These are phyloP conservation scores for Drosophila nigricruria DNA, from an alignment of 2,888 invertebrate genomes.

Conservation along the genomic window DNA sequence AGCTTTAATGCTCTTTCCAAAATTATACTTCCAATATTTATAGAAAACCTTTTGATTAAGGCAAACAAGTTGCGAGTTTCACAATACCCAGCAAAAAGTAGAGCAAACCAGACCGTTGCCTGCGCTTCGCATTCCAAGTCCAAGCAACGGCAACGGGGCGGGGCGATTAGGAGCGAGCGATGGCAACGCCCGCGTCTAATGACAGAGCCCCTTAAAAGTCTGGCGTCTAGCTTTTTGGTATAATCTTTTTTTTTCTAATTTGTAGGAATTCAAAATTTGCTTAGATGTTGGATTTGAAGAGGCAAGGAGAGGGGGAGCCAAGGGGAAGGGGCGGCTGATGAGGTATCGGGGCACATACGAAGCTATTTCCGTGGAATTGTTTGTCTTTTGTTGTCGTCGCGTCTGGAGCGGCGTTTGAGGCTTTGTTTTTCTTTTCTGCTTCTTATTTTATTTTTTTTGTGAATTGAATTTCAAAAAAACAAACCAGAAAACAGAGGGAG, in stretches of 20 bases:
- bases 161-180: neutral
- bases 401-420: slow-evolving; percentile 48
- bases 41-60: neutral
- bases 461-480: slow-evolving; percentile 60
- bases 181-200: slow-evolving; percentile 36
- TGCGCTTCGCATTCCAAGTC: slow-evolving; percentile 52
- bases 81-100: neutral
- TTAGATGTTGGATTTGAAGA: slow-evolving; percentile 21
- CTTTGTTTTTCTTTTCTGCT: slow-evolving; percentile 30
- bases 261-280: slow-evolving; percentile 27
- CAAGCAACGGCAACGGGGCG: neutral
- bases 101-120: slow-evolving; percentile 20
- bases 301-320: neutral
- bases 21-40: neutral
- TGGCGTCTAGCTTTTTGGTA: slow-evolving; percentile 20
- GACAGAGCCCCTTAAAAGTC: slow-evolving; percentile 31
- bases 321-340: neutral
- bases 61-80: neutral
- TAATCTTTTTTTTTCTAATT: slow-evolving; percentile 9
- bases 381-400: slow-evolving; percentile 67
- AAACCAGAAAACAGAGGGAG: neutral
- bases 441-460: slow-evolving; percentile 45
- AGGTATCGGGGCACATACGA: slow-evolving; percentile 7
- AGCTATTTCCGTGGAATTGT: slow-evolving; percentile 72
- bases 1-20: neutral